Evolutionary conservation across 2,113 vertebrate species (phyloP).

Genomic region (Micromys minutus): DNA sequence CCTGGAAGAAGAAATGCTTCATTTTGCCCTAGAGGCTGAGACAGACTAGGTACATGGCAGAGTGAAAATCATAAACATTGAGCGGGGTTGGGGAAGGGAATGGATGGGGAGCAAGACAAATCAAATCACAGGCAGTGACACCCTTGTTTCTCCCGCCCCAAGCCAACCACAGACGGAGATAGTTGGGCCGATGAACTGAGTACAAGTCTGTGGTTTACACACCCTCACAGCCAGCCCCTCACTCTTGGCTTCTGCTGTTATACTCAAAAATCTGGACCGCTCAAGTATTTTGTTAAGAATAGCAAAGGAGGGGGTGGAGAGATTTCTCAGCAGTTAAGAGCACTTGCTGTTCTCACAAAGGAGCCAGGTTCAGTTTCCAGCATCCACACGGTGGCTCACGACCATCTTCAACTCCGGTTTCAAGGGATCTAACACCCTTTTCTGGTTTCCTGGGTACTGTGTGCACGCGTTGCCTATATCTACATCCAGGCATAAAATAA

Average conservation of each 20-base stretch:
- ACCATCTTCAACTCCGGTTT: background rate
- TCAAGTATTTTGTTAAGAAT: background rate
- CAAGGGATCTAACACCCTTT: background rate
- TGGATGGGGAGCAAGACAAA: background rate
- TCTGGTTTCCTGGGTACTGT: background rate
- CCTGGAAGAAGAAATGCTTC: background rate
- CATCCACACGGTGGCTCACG: background rate
- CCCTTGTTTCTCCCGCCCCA: background rate
- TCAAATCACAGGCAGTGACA: background rate
- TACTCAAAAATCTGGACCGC: background rate
- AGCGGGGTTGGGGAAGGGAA: background rate
- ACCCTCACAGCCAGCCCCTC: background rate
- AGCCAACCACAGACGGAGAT: background rate
- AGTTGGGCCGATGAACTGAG: background rate
- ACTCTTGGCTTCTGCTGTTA: background rate
- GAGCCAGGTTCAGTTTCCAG: background rate
- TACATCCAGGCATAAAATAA: background rate
- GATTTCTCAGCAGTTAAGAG: background rate
- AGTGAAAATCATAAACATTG: background rate
- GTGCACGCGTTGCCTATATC: background rate
- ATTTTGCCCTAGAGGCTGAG: background rate
- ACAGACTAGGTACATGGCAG: background rate
- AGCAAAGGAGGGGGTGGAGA: background rate
- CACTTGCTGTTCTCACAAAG: no score
- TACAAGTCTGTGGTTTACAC: background rate